Conservation (phyloP, 2,797 vertebrate species). For the Spheniscus humboldti region DNA sequence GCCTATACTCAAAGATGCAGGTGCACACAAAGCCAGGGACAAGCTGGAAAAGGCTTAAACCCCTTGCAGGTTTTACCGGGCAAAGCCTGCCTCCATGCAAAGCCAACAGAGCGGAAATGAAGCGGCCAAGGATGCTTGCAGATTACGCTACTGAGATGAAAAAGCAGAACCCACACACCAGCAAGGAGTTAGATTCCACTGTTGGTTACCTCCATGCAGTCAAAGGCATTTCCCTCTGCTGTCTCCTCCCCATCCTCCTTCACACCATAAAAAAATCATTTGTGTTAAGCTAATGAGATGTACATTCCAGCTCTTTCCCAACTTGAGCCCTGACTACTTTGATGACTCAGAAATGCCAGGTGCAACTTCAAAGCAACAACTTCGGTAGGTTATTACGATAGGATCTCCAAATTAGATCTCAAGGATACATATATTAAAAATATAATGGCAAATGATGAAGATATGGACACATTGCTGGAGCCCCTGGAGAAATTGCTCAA, state of each 20-base stretch:
- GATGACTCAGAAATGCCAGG: background rate
- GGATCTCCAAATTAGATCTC: background rate
- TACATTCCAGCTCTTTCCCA: background rate
- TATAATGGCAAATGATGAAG: fast-evolving
- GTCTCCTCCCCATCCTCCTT: background rate
- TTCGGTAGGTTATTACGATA: background rate
- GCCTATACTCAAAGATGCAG: background rate
- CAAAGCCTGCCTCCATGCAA: background rate
- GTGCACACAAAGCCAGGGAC: background rate
- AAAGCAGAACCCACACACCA: background rate
- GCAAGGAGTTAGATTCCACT: background rate
- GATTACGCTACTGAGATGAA: background rate
- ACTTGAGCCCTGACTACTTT: background rate
- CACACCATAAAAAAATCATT: background rate
- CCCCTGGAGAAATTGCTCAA: background rate
- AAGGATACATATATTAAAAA: background rate
- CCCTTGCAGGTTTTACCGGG: background rate
- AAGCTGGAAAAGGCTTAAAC: background rate
- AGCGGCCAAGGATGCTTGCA: background rate
- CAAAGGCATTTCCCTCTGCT: background rate
- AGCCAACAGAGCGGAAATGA: background rate
- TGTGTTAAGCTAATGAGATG: background rate
- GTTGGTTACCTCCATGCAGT: background rate
- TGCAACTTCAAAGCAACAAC: constrained; percentile 10
- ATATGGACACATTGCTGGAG: background rate